Base-by-base conservation (phyloP, 1,140 invertebrate genomes). In the Theocolax elegans region DNA sequence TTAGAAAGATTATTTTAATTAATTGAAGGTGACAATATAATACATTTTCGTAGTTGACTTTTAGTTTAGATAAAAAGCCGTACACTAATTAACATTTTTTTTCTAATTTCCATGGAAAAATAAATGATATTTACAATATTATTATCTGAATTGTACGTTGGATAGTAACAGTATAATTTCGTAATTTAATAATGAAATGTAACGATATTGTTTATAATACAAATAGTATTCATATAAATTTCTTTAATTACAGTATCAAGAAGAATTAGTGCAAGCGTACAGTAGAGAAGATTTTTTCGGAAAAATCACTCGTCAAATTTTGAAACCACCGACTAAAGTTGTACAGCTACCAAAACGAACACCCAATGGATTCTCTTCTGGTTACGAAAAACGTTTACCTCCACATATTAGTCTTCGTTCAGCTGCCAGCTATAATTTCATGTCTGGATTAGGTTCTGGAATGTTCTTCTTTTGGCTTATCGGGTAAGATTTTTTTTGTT, bases 321-420 rank as follows among this genome's bases (percentile, higher is more conserved):
- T 95, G 13, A 84, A 87, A 35, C 85, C 88, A 21, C 93, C 93
- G 2, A 87, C 88, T 3, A 88, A 85, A 7, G 87, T 91, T 15
- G 72, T 87, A 83, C 69, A 87, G 80, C 64, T 91, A 87, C 76
- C 88, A 86, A 75, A 92, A 90, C 79, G 86, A 62, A 87, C 87
- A 2, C 77, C 80, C 2, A 81, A 84, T 42, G 88, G 88, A 53
- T 88, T 89, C 59, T 87, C 88, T 29, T 85, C 83, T 29, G 79
- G 89, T 12, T 83, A 88, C 0, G 81, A 87, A 67, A 81, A 87
- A 74, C 80, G 88, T 8, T 77, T 92, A 13, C 91, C 90, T 1
- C 90, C 94, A 3, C 85, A 93, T 65, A 59, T 95, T 12, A 92
- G 90, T 75, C 81, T 95, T 13, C 86, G 94, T 44, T 81, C 86